phyloP scores from a whole-genome alignment of 2,888 invertebrate genomes.

The Muscina levida region DNA sequence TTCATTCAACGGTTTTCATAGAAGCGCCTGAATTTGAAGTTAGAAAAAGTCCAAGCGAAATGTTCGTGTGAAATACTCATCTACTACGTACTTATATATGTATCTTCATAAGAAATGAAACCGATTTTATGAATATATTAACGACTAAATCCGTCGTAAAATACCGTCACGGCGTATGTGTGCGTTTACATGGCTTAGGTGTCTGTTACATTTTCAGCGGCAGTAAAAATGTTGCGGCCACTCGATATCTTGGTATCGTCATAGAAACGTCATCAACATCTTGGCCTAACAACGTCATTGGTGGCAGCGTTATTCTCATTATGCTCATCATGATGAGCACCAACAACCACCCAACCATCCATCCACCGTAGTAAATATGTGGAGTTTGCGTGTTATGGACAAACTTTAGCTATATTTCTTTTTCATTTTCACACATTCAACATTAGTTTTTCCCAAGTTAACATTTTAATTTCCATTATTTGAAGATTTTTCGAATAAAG shows the following conservation, averaged over 20 bases:
- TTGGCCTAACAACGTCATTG: constrained; percentile 20
- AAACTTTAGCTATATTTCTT: constrained; percentile 39
- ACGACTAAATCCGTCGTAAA: constrained; percentile 23
- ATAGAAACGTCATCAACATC: constrained; percentile 33
- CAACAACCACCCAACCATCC: not conserved
- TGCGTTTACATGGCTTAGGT: constrained; percentile 16
- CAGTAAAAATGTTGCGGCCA: not conserved
- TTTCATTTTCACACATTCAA: constrained; percentile 59
- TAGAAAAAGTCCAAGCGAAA: constrained; percentile 21
- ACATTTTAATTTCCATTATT: constrained; percentile 59
- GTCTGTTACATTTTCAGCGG: constrained; percentile 26
- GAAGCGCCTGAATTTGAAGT: too few species aligned
- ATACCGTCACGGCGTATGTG: not conserved
- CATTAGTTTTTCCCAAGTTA: constrained; percentile 25
- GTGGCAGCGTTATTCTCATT: not conserved
- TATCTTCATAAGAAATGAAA: constrained; percentile 45
- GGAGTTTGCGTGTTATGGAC: constrained; percentile 54
- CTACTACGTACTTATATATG: constrained; percentile 8
- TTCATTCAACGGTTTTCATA: constrained; percentile 54
- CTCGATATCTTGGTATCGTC: constrained; percentile 52
- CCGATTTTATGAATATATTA: constrained; percentile 61
- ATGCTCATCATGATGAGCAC: constrained; percentile 5
- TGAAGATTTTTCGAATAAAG: constrained; percentile 20
- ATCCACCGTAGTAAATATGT: constrained; percentile 12
- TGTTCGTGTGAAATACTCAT: constrained; percentile 59